Evolutionary conservation across 2,797 vertebrate genomes (phyloP).

Genomic region (Tiaroga cobitis): DNA sequence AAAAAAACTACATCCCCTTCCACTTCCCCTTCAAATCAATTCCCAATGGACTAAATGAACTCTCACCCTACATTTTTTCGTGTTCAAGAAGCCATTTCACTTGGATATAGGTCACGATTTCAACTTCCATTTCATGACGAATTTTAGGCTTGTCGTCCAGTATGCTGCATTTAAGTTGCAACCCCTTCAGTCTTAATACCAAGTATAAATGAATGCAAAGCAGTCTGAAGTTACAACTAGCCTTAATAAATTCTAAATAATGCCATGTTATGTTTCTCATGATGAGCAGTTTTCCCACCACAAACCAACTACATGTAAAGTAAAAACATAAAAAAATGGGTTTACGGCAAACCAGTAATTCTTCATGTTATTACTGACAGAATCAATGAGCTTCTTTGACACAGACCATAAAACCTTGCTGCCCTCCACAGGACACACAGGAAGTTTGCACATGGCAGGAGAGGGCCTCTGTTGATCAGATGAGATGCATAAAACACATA

Average conservation of each 20-base stretch:
- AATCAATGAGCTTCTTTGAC: neutral
- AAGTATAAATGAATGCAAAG: slow-evolving; percentile 1
- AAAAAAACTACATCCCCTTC: neutral
- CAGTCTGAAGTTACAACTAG: neutral
- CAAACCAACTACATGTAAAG: neutral
- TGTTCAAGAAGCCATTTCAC: too few relatives aligned
- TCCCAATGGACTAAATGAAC: neutral
- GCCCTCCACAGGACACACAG: slow-evolving; percentile 35
- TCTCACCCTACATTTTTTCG: neutral
- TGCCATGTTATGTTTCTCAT: neutral
- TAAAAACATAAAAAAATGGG: neutral
- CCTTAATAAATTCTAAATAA: too few relatives aligned
- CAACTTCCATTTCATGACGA: neutral
- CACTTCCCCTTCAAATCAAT: neutral
- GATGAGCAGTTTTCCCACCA: neutral
- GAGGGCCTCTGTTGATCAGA: neutral
- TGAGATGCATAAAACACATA: neutral
- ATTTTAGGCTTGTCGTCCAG: neutral
- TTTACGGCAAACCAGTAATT: slow-evolving; percentile 4
- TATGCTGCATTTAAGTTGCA: neutral
- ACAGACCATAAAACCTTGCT: slow-evolving; percentile 7
- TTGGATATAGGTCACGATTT: too few relatives aligned
- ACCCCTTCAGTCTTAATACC: neutral
- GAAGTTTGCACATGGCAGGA: neutral
- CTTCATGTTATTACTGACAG: neutral